Percentiles rank a stretch among this genome's conserved stretches.
Conservation (phyloP, 2,113 vertebrate genomes). For the Seriola dumerili region DNA sequence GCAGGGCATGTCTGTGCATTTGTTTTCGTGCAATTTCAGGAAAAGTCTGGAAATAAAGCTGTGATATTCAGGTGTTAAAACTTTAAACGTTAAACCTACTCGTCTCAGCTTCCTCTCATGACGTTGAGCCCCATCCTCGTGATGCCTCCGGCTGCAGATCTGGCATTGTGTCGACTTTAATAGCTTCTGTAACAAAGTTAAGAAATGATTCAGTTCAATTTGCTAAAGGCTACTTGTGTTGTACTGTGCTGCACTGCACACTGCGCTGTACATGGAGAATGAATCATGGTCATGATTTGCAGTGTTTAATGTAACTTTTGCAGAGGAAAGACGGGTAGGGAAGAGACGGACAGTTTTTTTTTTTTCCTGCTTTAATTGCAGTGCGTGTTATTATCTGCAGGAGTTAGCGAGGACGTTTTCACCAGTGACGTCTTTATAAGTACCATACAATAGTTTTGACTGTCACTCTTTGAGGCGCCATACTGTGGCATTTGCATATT, state of each 20-base stretch:
- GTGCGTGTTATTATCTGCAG: constrained; percentile 40
- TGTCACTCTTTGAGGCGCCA: constrained; percentile 19
- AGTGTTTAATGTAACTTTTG: constrained; percentile 45
- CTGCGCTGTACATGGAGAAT: constrained; percentile 35
- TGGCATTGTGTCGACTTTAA: constrained; percentile 60
- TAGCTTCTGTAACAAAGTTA: constrained; percentile 72
- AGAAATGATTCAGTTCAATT: constrained; percentile 59
- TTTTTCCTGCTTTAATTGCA: constrained; percentile 42
- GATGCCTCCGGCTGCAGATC: constrained; percentile 47
- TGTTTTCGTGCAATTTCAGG: not conserved
- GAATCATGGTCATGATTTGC: constrained; percentile 43
- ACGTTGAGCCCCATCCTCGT: constrained; percentile 8
- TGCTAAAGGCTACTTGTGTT: constrained; percentile 58
- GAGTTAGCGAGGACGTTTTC: constrained; percentile 32
- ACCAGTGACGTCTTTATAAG: constrained; percentile 54
- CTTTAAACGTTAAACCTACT: constrained; percentile 14
- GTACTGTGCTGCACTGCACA: constrained; percentile 17
- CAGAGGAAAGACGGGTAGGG: not conserved
- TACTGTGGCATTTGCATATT: constrained; percentile 31
- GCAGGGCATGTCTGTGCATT: constrained; percentile 3
- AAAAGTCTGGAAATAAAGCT: not conserved
- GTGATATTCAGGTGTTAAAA: constrained; percentile 12
- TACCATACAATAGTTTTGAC: constrained; percentile 26
- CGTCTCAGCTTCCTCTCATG: constrained; percentile 39
- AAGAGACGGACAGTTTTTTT: constrained; percentile 1